These are phyloP conservation scores for Pogona vitticeps DNA, from an alignment of 2,113 vertebrate genomes.

Conservation along the genomic window DNA sequence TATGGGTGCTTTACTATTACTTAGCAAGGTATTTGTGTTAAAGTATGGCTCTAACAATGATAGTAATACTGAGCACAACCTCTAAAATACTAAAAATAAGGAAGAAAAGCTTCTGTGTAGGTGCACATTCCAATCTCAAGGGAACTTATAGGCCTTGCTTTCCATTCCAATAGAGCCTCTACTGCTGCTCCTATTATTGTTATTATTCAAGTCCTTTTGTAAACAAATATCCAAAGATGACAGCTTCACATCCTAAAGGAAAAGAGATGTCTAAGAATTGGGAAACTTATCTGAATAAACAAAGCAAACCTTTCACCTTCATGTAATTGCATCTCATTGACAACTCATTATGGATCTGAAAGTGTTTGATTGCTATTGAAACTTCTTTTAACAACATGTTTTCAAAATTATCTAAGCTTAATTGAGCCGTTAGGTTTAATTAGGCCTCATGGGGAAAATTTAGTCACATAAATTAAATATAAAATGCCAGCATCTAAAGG, in stretches of 20 bases:
- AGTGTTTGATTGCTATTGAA: conserved; percentile 28
- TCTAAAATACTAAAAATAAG: background rate
- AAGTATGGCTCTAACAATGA: too few relatives aligned
- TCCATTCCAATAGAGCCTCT: background rate
- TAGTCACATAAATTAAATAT: conserved; percentile 31
- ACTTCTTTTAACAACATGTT: conserved; percentile 25
- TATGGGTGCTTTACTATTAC: too few relatives aligned
- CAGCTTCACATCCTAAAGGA: background rate
- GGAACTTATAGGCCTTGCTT: background rate
- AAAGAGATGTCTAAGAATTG: background rate
- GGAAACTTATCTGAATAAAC: conserved; percentile 2
- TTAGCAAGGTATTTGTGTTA: too few relatives aligned
- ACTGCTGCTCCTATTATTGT: background rate
- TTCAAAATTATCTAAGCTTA: conserved; percentile 14
- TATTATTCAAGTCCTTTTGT: background rate
- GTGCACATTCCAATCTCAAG: background rate
- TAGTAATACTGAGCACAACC: too few relatives aligned
- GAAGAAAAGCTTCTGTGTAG: background rate
- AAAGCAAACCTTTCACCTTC: conserved; percentile 32
- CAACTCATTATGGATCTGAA: conserved; percentile 28
- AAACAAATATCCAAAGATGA: conserved; percentile 5
- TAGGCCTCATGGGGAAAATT: conserved; percentile 19
- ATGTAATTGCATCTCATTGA: conserved; percentile 28
- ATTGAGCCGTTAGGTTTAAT: conserved; percentile 22
- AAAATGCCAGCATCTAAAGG: conserved; percentile 18